A percentile compares a stretch with the other conserved stretches of the same genome.
Conservation (phyloP, 64 coral and sea anemone genomes). For the Montipora capricornis region DNA sequence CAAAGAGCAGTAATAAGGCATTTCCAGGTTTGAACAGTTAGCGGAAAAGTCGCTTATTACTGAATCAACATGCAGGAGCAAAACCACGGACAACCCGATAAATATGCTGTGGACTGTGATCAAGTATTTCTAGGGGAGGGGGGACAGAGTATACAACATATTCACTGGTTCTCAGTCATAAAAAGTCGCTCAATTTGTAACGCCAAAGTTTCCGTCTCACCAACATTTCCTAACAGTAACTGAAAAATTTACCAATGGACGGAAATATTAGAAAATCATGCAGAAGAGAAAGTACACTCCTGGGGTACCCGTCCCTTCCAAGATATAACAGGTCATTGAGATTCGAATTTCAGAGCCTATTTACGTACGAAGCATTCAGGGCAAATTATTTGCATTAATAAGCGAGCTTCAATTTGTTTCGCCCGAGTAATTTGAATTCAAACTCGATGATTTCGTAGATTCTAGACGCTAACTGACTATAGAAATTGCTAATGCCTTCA, state of each 20-base stretch:
- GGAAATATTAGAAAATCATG: background rate
- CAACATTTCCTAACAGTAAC: background rate
- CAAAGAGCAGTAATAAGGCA: constrained; percentile 85
- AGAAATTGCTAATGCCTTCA: background rate
- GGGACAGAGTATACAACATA: background rate
- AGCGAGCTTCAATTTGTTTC: constrained; percentile 45
- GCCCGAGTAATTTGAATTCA: constrained; percentile 51
- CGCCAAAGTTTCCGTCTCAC: background rate
- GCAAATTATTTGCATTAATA: constrained; percentile 52
- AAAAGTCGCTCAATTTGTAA: background rate
- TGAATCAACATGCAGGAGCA: constrained; percentile 49
- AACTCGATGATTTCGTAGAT: background rate
- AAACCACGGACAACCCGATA: constrained; percentile 51
- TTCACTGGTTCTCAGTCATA: background rate
- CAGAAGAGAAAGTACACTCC: background rate
- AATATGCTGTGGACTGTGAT: constrained; percentile 18
- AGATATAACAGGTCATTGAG: background rate
- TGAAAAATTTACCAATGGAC: background rate
- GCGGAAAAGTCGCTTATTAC: constrained; percentile 56
- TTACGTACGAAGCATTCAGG: constrained; percentile 36
- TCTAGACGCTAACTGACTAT: background rate
- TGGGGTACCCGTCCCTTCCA: background rate
- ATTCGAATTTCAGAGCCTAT: constrained; percentile 54
- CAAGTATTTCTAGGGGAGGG: background rate
- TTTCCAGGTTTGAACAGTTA: constrained; percentile 48